Evolutionary conservation across 2,888 invertebrate species (phyloP), one percentile per base, ranked within the genome.

Genomic region (Globia sparganii): DNA sequence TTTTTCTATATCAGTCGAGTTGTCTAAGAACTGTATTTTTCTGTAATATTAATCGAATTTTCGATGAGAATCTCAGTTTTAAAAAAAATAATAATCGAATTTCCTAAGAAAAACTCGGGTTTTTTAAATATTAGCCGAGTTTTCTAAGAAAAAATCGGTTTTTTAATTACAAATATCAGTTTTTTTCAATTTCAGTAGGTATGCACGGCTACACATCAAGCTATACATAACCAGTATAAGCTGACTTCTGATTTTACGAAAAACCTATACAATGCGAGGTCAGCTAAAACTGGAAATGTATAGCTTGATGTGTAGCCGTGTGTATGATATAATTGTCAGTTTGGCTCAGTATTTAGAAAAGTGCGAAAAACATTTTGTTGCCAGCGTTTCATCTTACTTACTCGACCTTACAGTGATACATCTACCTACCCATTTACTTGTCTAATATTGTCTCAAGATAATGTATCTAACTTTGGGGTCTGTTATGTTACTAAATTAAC

Each of bases 401-500:
- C 58, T 61, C 37, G 31, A 34, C 34, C 61, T 25, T 46, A 66
- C 25, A 37, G 18, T 18, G 25, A 11, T 65, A n/a, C 21, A 49
- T 34, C 18, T 31, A 73, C 4, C 21, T 18, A 64, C 15, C 28
- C 49, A 53, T 25, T 53, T 31, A 34, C 56, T 49, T 58, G 37
- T 53, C 37, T 81, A 62, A 62, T 76, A 76, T 49, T 31, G 31
- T 56, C 56, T 46, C n/a, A 62, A 58, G 37, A 82, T 76, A 72
- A 71, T 72, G 21, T 66, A 40, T 21, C 61, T 25, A 76, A 78
- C 31, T 83, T 84, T 53, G 25, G 71, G 31, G 49, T 34, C 58
- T 40, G 68, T 84, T 84, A 65, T 78, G 46, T 83, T 70, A 79
- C 31, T 78, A 79, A 79, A 76, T 83, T 83, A 62, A 40, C 58